phyloP scores from a whole-genome alignment of 2,888 invertebrate species.

The Protula sp. region DNA sequence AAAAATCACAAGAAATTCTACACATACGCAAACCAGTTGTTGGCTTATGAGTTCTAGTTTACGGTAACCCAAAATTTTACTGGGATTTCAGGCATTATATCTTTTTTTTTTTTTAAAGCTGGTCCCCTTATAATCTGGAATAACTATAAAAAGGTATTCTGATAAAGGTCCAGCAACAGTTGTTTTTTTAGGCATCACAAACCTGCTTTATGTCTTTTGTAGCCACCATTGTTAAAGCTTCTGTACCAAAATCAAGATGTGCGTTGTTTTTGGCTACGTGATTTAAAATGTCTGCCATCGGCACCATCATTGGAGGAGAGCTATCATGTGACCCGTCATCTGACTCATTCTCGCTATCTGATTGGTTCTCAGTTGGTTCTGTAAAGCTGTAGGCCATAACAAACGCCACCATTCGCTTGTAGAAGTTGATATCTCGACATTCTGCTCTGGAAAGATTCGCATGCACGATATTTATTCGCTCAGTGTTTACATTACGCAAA shows the following conservation, averaged over 20 bases:
- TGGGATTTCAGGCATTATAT: too few relatives aligned
- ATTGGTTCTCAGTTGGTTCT: slow-evolving; percentile 30
- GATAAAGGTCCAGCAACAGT: not conserved
- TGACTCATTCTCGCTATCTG: slow-evolving; percentile 30
- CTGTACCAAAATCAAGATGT: slow-evolving; percentile 42
- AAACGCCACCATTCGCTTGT: slow-evolving; percentile 52
- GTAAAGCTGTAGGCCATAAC: slow-evolving; percentile 55
- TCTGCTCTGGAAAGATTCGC: slow-evolving; percentile 12
- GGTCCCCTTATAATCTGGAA: slow-evolving; percentile 18
- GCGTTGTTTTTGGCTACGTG: slow-evolving; percentile 51
- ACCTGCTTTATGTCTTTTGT: slow-evolving; percentile 41
- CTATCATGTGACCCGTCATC: slow-evolving; percentile 12
- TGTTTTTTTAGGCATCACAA: not conserved
- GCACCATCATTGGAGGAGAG: slow-evolving; percentile 52
- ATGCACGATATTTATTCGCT: too few relatives aligned
- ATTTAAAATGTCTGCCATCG: slow-evolving; percentile 53
- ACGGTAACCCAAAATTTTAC: too few relatives aligned
- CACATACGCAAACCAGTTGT: too few relatives aligned
- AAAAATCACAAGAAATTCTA: too few relatives aligned
- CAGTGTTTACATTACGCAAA: too few relatives aligned
- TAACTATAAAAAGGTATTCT: not conserved
- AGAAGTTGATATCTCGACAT: slow-evolving; percentile 36
- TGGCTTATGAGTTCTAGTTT: too few relatives aligned
- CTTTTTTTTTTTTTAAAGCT: too few relatives aligned
- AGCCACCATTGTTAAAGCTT: slow-evolving; percentile 46